These are phyloP conservation scores for Lampropteryx suffumata DNA, from an alignment of 2,888 invertebrate species.

Conservation along the genomic window DNA sequence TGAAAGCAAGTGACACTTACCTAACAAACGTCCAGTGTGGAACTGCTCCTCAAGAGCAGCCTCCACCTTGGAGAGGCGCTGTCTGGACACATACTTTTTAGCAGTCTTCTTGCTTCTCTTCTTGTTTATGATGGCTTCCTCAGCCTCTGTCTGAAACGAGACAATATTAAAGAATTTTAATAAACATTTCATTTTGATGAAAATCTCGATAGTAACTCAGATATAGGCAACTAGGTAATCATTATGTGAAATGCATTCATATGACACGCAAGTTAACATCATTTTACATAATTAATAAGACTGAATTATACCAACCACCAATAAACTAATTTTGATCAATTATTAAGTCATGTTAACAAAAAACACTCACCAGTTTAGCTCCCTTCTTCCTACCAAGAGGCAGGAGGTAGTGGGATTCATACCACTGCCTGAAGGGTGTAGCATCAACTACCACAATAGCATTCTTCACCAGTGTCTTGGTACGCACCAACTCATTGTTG, in stretches of 20 bases:
- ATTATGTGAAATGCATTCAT: constrained; percentile 58
- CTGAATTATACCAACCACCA: no score
- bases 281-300: neutral
- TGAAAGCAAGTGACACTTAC: constrained; percentile 75
- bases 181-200: neutral
- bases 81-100: constrained; percentile 96
- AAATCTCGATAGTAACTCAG: constrained; percentile 35
- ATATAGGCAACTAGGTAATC: constrained; percentile 40
- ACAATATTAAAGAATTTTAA: constrained; percentile 9
- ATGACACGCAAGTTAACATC: constrained; percentile 82
- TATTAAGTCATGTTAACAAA: no score
- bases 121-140: constrained; percentile 96
- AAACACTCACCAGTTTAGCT: constrained; percentile 89
- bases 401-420: constrained; percentile 97
- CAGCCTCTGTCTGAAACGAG: constrained; percentile 90
- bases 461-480: constrained; percentile 99
- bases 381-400: constrained; percentile 99
- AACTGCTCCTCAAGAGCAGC: constrained; percentile 97
- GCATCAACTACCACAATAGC: constrained; percentile 98
- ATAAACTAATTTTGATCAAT: no score
- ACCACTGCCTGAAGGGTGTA: constrained; percentile 99
- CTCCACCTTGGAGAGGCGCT: constrained; percentile 97
- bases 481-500: constrained; percentile 99
- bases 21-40: constrained; percentile 96
- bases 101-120: constrained; percentile 96